A percentile compares a stretch with the other conserved stretches of the same genome.
These are phyloP conservation scores for Phaedon cochleariae DNA, from an alignment of 2,888 invertebrate species.

Conservation along the genomic window DNA sequence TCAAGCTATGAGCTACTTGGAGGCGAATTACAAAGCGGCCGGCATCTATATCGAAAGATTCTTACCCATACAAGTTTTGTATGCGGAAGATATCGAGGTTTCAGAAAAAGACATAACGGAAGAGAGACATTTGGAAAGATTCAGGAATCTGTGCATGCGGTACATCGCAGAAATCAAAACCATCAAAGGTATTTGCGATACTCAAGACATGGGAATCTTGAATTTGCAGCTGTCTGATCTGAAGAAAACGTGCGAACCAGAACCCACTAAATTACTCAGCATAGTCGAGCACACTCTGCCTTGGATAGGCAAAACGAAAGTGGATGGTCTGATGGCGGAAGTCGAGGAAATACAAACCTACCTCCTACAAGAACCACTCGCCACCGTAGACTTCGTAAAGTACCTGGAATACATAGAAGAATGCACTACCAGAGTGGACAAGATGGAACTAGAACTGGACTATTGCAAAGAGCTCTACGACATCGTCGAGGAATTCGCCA, in stretches of 20 bases:
- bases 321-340: constrained; percentile 66
- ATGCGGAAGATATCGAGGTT: constrained; percentile 73
- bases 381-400: constrained; percentile 77
- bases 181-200: constrained; percentile 72
- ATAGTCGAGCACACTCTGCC: constrained; percentile 73
- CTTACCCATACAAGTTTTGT: constrained; percentile 72
- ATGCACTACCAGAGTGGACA: constrained; percentile 71
- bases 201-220: constrained; percentile 77
- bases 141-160: constrained; percentile 73
- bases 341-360: constrained; percentile 72
- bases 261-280: constrained; percentile 74
- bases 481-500: constrained; percentile 81
- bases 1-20: constrained; percentile 68
- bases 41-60: constrained; percentile 73
- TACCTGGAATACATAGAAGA: constrained; percentile 77
- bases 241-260: constrained; percentile 75
- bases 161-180: constrained; percentile 75
- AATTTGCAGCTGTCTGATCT: constrained; percentile 75
- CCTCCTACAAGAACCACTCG: constrained; percentile 71
- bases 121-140: constrained; percentile 72
- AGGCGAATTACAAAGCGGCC: constrained; percentile 70
- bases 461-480: constrained; percentile 86
- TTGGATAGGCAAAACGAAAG: constrained; percentile 70
- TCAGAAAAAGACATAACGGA: constrained; percentile 70
- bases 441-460: constrained; percentile 77